Evolutionary conservation across 2,888 invertebrate genomes (phyloP).

Genomic region (Chymomyza procnemis): DNA sequence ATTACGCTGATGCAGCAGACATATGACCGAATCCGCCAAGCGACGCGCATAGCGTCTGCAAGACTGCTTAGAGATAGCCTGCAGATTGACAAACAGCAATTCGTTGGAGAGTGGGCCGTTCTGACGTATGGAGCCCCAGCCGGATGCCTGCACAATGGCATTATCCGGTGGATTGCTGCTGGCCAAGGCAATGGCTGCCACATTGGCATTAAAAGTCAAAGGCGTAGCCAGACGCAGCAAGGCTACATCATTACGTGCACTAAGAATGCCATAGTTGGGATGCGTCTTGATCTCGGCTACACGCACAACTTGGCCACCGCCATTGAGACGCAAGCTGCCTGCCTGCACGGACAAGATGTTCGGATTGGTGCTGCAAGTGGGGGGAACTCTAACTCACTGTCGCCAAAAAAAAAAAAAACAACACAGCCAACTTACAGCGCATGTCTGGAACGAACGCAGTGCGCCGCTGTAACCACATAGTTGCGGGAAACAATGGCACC

Average conservation of each 20-base stretch:
- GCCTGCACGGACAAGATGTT: slow-evolving; percentile 55
- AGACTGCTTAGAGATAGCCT: slow-evolving; percentile 40
- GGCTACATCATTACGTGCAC: slow-evolving; percentile 65
- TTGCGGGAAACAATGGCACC: slow-evolving; percentile 67
- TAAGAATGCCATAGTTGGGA: slow-evolving; percentile 46
- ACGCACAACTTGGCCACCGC: slow-evolving; percentile 49
- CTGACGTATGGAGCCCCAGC: slow-evolving; percentile 69
- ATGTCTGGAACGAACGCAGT: slow-evolving; percentile 46
- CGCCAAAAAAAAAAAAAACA: no score
- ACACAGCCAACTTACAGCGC: background rate
- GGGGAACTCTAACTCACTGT: no score
- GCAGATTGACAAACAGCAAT: slow-evolving; percentile 63
- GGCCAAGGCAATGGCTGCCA: slow-evolving; percentile 63
- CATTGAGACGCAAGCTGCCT: slow-evolving; percentile 53
- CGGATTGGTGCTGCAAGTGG: slow-evolving; percentile 44
- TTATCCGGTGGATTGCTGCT: slow-evolving; percentile 47
- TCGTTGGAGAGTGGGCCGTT: slow-evolving; percentile 59
- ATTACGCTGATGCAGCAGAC: slow-evolving; percentile 56
- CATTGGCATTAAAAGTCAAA: slow-evolving; percentile 37
- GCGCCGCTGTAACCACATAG: slow-evolving; percentile 74
- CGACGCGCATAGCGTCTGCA: slow-evolving; percentile 49
- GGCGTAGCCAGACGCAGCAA: slow-evolving; percentile 56
- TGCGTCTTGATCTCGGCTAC: slow-evolving; percentile 56
- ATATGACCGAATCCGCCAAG: slow-evolving; percentile 61
- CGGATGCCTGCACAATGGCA: slow-evolving; percentile 59